A percentile compares a stretch with the other conserved stretches of the same genome.
Conservation (phyloP, 2,797 vertebrate genomes). For the Diceros bicornis region DNA sequence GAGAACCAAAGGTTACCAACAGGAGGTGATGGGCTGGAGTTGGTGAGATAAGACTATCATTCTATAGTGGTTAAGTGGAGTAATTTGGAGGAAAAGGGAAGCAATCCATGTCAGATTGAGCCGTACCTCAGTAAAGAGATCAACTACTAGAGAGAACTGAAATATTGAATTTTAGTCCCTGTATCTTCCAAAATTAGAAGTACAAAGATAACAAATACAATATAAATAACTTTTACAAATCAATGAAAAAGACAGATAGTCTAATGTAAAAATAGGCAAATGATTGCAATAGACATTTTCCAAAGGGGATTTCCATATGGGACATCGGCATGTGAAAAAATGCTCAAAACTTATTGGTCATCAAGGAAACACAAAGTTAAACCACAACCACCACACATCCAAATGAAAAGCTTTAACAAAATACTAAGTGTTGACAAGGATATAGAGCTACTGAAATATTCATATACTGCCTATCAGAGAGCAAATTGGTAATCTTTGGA, state of each 20-base stretch:
- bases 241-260: not conserved
- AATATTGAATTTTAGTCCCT: not conserved
- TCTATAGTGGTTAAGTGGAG: not conserved
- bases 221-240: not conserved
- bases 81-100: not conserved
- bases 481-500: not conserved
- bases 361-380: constrained; percentile 22
- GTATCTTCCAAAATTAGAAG: constrained; percentile 17
- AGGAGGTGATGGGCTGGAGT: not conserved
- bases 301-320: not conserved
- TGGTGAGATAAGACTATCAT: not conserved
- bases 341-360: not conserved
- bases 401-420: constrained; percentile 55
- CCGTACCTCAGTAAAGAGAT: not conserved
- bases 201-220: not conserved
- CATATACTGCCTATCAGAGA: not conserved
- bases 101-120: not conserved
- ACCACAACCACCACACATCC: not conserved
- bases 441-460: not conserved
- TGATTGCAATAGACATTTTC: not conserved
- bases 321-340: not conserved
- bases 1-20: not conserved
- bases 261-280: not conserved
- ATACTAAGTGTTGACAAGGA: not conserved
- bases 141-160: not conserved